Conservation (phyloP, 2,888 invertebrate genomes). For the Cerceris ruficornis region DNA sequence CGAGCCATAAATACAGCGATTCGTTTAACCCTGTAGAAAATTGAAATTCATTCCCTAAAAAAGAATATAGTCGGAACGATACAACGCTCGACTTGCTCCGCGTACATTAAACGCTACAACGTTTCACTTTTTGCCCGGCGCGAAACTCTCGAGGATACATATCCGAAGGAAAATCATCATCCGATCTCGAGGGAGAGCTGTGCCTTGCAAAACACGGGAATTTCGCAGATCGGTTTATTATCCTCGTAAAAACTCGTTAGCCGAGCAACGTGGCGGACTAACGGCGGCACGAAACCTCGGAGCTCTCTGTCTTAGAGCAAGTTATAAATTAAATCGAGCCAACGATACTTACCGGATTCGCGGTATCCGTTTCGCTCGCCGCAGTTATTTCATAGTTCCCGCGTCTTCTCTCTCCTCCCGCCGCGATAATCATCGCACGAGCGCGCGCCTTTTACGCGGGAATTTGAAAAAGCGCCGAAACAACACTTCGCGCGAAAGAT, state of each 20-base stretch:
- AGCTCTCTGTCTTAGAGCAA: slow-evolving; percentile 29
- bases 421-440: not conserved
- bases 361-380: not conserved
- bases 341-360: slow-evolving; percentile 15
- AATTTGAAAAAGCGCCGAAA: no score
- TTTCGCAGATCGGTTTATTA: slow-evolving; percentile 53
- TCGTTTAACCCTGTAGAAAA: no score
- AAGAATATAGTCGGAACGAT: no score
- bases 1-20: no score
- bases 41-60: no score
- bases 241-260: slow-evolving; percentile 53
- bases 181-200: slow-evolving; percentile 13
- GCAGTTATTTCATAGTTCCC: not conserved
- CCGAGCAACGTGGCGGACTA: slow-evolving; percentile 16
- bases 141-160: slow-evolving; percentile 7
- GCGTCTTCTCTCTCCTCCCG: not conserved
- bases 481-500: no score
- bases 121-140: no score
- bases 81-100: no score
- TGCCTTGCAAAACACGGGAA: slow-evolving; percentile 32
- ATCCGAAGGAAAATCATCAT: slow-evolving; percentile 24
- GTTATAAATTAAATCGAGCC: slow-evolving; percentile 27
- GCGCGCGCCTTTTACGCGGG: no score
- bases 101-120: no score
- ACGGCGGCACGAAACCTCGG: slow-evolving; percentile 12